phyloP scores from a whole-genome alignment of 2,797 vertebrate genomes.

The Rhabdophis nuchalis region DNA sequence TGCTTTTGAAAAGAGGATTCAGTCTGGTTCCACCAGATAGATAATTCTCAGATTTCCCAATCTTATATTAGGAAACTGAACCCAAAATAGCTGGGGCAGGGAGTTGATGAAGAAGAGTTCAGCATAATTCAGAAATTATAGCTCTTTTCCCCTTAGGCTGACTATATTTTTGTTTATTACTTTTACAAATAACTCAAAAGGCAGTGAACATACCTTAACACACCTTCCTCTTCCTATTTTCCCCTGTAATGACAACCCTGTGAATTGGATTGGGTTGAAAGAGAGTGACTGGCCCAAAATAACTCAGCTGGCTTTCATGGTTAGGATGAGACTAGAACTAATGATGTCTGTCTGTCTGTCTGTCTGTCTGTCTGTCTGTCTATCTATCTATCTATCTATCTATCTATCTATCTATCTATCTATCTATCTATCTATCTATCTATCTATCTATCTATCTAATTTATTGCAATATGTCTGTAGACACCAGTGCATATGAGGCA shows the following conservation, averaged over 20 bases:
- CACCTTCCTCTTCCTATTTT: not conserved
- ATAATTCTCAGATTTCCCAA: not conserved
- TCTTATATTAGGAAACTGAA: not conserved
- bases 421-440: too few relatives aligned
- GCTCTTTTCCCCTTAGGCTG: not conserved
- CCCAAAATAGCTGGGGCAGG: not conserved
- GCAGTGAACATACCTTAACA: not conserved
- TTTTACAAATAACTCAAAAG: not conserved
- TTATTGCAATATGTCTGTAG: not conserved
- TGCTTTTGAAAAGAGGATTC: not conserved
- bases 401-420: too few relatives aligned
- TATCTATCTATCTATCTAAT: too few relatives aligned
- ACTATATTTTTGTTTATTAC: not conserved
- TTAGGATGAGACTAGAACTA: not conserved
- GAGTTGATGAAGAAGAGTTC: not conserved
- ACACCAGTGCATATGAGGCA: not conserved
- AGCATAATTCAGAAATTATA: not conserved
- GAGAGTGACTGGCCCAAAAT: not conserved
- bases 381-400: too few relatives aligned
- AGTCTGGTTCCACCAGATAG: not conserved
- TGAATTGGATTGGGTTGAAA: not conserved
- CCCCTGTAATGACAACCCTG: not conserved
- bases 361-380: too few relatives aligned
- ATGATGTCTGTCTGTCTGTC: not conserved
- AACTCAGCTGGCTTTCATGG: not conserved